phyloP scores from a whole-genome alignment of 2,888 invertebrate genomes.

The Patella ulyssiponensis region DNA sequence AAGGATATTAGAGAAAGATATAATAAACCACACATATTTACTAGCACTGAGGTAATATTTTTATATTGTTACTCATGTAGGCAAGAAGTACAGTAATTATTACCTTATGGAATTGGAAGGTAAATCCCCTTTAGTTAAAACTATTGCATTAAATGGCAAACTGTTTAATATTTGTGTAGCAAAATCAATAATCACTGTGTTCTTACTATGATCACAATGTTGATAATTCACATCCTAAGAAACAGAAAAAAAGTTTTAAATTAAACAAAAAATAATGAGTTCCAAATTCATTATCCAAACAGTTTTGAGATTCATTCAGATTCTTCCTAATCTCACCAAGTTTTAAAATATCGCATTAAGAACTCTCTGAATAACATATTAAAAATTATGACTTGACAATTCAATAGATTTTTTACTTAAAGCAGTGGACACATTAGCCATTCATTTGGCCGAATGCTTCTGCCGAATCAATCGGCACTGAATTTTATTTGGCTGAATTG shows the following conservation, averaged over 20 bases:
- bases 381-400: too few relatives aligned
- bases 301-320: too few relatives aligned
- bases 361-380: too few relatives aligned
- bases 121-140: constrained; percentile 68
- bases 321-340: too few relatives aligned
- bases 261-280: not conserved
- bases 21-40: constrained; percentile 12
- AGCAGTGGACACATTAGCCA: too few relatives aligned
- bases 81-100: not conserved
- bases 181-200: constrained; percentile 63
- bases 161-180: constrained; percentile 52
- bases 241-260: constrained; percentile 17
- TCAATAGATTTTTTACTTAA: too few relatives aligned
- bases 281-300: too few relatives aligned
- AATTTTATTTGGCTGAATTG: too few relatives aligned
- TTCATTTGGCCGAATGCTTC: too few relatives aligned
- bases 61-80: not conserved
- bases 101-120: constrained; percentile 67
- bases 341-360: too few relatives aligned
- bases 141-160: constrained; percentile 61
- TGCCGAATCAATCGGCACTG: too few relatives aligned
- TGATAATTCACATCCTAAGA: constrained; percentile 49
- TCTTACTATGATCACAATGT: constrained; percentile 61
- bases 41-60: not conserved
- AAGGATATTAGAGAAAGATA: too few relatives aligned